Base-by-base conservation (phyloP, 2,113 vertebrate genomes). In the Elachura formosa region DNA sequence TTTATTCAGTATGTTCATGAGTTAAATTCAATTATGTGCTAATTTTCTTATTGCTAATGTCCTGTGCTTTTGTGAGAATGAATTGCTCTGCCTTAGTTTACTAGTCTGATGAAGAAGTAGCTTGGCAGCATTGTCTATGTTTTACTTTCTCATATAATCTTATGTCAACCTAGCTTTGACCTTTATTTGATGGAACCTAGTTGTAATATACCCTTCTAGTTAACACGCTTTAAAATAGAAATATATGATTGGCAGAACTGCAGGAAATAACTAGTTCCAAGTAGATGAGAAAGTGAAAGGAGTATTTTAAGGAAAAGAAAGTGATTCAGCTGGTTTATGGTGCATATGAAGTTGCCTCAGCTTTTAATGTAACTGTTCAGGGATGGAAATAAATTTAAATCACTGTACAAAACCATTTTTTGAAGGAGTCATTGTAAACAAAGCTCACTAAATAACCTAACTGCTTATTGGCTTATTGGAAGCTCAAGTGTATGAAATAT, bases 211-310 rank as follows among this genome's bases (percentile, higher is more conserved):
- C 34, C 26, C 72, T 58, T 89, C 74, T 87, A 54, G 56, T 71
- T 93, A 94, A 94, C 85, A 77, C 31, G 82, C 72, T 95, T 88
- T 94, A 89, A 91, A 96, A 75, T 87, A 86, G 89, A 97, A 95
- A 90, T 79, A 49, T 7, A 22, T 93, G 85, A 96, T 80, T 92
- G 93, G 71, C 92, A 96, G 87, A 86, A 48, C 72, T 86, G 75
- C 72, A 89, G 79, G 74, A 91, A 91, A 87, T 95, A 93, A 96
- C 94, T 95, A 84, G 59, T 85, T 93, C 48, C 61, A 51, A 77
- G 61, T 61, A 78, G 73, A 86, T 72, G 64, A 49, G 66, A 94
- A 79, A 93, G 19, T 56, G 68, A 75, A 78, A 90, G 76, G 75
- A 68, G 78, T 93, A 77, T 86, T 93, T 84, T 78, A 81, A 86